These are phyloP conservation scores for Eupleurogrammus muticus DNA, from an alignment of 2,797 vertebrate genomes.

Conservation along the genomic window DNA sequence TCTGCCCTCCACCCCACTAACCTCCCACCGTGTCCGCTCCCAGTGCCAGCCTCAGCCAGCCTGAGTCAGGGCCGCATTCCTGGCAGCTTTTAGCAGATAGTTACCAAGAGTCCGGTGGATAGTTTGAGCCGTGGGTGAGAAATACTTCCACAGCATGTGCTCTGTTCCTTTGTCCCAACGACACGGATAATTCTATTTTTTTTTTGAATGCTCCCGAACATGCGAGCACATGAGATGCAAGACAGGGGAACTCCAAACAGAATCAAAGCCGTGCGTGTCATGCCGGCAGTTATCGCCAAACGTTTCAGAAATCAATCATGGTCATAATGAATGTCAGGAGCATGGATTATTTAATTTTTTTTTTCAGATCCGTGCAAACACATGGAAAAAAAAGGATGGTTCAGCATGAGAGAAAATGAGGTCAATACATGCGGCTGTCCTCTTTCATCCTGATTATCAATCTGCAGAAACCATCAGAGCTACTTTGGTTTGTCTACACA, in stretches of 20 bases:
- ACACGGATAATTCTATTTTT: conserved; percentile 22
- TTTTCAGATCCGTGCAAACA: background rate
- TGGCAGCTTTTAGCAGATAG: conserved; percentile 86
- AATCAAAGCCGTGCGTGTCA: conserved; percentile 11
- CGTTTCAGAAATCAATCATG: conserved; percentile 22
- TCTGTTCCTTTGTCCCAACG: conserved; percentile 56
- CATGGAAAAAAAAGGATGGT: background rate
- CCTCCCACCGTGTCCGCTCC: conserved; percentile 50
- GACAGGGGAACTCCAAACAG: conserved; percentile 27
- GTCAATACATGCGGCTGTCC: conserved; percentile 1
- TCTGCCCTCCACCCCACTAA: conserved; percentile 19
- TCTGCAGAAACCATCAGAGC: conserved; percentile 27
- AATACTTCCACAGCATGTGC: conserved; percentile 75
- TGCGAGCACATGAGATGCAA: background rate
- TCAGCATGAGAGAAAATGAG: background rate
- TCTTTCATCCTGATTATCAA: conserved; percentile 36
- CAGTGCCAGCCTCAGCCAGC: conserved; percentile 63
- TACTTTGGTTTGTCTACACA: conserved; percentile 20
- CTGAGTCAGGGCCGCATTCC: conserved; percentile 79
- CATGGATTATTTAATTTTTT: background rate
- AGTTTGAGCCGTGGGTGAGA: conserved; percentile 81
- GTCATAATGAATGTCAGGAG: conserved; percentile 17
- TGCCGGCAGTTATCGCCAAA: conserved; percentile 5
- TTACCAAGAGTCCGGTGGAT: conserved; percentile 79
- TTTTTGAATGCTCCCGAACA: conserved; percentile 14